phyloP scores from a whole-genome alignment of 2,888 invertebrate genomes.

The Cancer borealis region DNA sequence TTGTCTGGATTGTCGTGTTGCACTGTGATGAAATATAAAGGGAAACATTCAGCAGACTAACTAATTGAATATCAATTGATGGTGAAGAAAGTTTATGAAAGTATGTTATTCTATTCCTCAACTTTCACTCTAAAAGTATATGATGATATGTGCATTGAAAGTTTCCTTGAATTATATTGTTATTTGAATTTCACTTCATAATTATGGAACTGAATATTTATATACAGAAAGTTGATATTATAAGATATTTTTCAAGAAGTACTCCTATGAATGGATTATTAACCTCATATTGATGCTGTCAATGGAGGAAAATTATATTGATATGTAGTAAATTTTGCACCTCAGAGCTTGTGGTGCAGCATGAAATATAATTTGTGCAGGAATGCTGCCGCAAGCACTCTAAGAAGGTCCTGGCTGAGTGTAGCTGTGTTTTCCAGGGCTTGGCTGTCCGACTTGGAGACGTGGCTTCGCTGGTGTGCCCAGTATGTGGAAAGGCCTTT shows the following conservation, averaged over 20 bases:
- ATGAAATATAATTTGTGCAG: constrained; percentile 28
- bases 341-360: constrained; percentile 15
- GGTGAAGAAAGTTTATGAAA: background rate
- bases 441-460: constrained; percentile 71
- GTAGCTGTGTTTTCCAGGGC: constrained; percentile 75
- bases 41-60: background rate
- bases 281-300: background rate
- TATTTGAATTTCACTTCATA: background rate
- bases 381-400: background rate
- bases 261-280: background rate
- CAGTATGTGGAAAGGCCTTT: constrained; percentile 75
- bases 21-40: background rate
- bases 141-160: background rate
- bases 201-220: background rate
- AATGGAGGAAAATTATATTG: background rate
- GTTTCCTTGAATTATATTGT: background rate
- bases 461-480: constrained; percentile 75
- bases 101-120: background rate
- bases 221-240: background rate
- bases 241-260: background rate
- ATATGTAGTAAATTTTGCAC: constrained; percentile 10
- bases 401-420: constrained; percentile 64
- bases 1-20: background rate
- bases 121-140: background rate
- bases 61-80: background rate